Conservation (phyloP, 2,888 invertebrate genomes). For the Gibbula magus region DNA sequence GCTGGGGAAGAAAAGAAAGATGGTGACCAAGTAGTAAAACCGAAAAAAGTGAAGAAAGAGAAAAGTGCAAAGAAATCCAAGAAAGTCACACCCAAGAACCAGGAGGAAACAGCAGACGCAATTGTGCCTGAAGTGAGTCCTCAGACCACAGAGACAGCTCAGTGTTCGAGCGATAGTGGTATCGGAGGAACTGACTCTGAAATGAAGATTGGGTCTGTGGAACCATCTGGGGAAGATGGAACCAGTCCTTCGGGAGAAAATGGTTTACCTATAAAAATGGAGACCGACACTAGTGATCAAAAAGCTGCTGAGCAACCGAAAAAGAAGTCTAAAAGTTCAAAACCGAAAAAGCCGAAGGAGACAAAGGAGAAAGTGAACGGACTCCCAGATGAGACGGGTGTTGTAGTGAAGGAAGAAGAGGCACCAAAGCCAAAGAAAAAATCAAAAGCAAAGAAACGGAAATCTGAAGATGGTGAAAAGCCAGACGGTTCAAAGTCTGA, state of each 20-base stretch:
- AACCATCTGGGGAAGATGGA: background rate
- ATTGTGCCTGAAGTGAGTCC: background rate
- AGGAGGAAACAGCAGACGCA: background rate
- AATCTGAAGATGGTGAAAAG: background rate
- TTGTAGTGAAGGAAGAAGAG: background rate
- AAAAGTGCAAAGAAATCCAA: constrained; percentile 23
- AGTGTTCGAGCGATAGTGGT: background rate
- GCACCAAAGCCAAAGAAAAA: constrained; percentile 6
- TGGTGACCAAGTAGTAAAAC: background rate
- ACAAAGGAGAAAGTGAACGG: background rate
- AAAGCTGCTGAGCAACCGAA: constrained; percentile 10
- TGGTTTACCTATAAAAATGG: background rate
- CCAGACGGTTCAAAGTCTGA: background rate
- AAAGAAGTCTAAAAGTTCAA: constrained; percentile 34
- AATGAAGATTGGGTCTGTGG: background rate
- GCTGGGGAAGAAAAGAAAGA: constrained; percentile 19
- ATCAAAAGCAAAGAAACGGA: constrained; percentile 9
- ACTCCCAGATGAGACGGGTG: background rate
- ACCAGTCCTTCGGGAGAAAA: too few relatives aligned
- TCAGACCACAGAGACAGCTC: background rate
- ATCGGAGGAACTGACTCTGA: constrained; percentile 7
- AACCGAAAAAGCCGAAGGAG: constrained; percentile 2
- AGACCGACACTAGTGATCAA: background rate
- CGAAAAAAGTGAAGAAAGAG: constrained; percentile 13
- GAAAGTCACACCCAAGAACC: background rate